phyloP scores from a whole-genome alignment of 35 echinoderm and acorn worm genomes.

The Amphiura filiformis region DNA sequence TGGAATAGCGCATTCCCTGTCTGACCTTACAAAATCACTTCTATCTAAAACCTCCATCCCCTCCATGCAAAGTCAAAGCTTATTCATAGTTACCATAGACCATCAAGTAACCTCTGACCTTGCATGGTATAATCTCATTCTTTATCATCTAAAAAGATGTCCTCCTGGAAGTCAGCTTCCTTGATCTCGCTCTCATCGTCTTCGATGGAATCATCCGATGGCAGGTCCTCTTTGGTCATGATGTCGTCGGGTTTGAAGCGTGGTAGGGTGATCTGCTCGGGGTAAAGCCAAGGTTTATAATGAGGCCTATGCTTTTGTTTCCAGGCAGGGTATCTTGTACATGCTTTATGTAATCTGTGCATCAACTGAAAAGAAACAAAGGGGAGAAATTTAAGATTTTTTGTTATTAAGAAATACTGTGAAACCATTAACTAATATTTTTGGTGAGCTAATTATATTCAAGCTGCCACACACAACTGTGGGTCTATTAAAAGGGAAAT shows the following conservation, averaged over 20 bases:
- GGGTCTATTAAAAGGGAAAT: too few relatives aligned
- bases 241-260: slow-evolving; percentile 72
- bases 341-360: slow-evolving; percentile 87
- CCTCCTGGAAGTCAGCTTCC: slow-evolving; percentile 85
- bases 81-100: neutral
- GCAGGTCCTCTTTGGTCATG: slow-evolving; percentile 56
- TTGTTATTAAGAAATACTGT: neutral
- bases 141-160: slow-evolving; percentile 59
- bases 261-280: slow-evolving; percentile 75
- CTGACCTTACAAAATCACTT: too few relatives aligned
- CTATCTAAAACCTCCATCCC: too few relatives aligned
- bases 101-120: neutral
- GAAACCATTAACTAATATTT: too few relatives aligned
- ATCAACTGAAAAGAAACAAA: slow-evolving; percentile 60
- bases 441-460: too few relatives aligned
- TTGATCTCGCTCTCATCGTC: slow-evolving; percentile 91
- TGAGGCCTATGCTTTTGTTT: slow-evolving; percentile 76
- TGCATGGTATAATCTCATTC: slow-evolving; percentile 18
- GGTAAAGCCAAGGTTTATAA: slow-evolving; percentile 92
- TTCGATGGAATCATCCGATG: slow-evolving; percentile 71
- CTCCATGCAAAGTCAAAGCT: neutral
- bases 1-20: too few relatives aligned
- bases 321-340: slow-evolving; percentile 84
- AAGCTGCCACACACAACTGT: too few relatives aligned
- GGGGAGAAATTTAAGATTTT: neutral